Evolutionary conservation across 2,113 vertebrate genomes (phyloP).

Genomic region (Oncorhynchus clarkii): DNA sequence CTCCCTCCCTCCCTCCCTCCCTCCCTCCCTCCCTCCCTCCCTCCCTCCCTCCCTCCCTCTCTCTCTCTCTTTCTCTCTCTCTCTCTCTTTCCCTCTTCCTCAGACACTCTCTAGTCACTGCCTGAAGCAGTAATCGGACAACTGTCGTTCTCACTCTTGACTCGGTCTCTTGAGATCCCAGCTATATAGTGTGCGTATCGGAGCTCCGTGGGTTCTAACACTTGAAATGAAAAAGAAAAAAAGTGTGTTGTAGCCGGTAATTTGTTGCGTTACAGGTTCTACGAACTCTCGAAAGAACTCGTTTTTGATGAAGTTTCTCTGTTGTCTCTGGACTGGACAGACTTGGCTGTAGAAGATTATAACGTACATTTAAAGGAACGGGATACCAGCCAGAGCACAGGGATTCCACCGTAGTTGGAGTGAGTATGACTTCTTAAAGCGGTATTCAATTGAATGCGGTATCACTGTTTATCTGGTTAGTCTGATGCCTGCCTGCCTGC

Average conservation of each 20-base stretch:
- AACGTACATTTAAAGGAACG: conserved; percentile 46
- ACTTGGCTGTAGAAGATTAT: conserved; percentile 51
- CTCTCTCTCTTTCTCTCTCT: neutral
- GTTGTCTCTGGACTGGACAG: conserved; percentile 58
- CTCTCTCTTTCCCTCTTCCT: conserved; percentile 64
- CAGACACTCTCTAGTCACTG: conserved; percentile 79
- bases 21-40: conserved; percentile 7
- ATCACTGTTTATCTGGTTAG: conserved; percentile 5
- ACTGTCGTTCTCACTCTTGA: conserved; percentile 72
- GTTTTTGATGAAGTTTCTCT: conserved; percentile 37
- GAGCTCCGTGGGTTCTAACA: conserved; percentile 72
- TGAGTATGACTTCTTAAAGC: conserved; percentile 76
- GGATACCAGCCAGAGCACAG: conserved; percentile 64
- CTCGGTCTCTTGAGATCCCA: conserved; percentile 73
- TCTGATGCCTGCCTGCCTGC: neutral
- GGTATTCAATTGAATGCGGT: conserved; percentile 9
- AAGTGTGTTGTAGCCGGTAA: conserved; percentile 61
- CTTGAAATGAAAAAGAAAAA: conserved; percentile 81
- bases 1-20: conserved; percentile 11
- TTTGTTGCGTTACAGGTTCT: conserved; percentile 45
- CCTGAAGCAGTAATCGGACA: conserved; percentile 81
- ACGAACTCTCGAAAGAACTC: conserved; percentile 54
- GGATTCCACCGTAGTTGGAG: conserved; percentile 79
- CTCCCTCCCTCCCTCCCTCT: conserved; percentile 16
- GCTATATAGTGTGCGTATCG: conserved; percentile 16